Evolutionary conservation across 2,797 vertebrate genomes (phyloP).

Genomic region (Phataginus tricuspis): DNA sequence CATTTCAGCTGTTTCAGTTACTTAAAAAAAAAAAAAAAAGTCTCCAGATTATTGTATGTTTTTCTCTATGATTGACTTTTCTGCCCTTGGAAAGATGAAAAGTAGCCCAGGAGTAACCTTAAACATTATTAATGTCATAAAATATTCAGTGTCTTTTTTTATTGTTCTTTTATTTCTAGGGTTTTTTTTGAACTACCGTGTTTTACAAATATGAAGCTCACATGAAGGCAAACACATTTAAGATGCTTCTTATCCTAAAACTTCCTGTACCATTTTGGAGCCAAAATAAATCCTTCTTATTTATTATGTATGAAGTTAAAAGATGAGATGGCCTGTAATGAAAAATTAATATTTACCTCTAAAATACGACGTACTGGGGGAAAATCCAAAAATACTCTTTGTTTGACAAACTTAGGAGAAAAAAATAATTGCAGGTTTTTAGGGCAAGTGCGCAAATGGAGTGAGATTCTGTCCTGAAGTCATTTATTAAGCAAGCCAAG

Average conservation of each 20-base stretch:
- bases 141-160: neutral
- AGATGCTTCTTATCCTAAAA: slow-evolving; percentile 46
- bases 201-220: slow-evolving; percentile 23
- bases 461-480: neutral
- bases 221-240: neutral
- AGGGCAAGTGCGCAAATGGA: neutral
- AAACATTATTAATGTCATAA: slow-evolving; percentile 43
- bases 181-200: neutral
- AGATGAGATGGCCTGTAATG: slow-evolving; percentile 5
- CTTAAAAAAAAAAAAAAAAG: neutral
- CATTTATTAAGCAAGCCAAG: neutral
- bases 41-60: neutral
- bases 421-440: neutral
- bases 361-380: neutral
- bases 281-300: slow-evolving; percentile 49
- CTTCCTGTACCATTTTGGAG: neutral
- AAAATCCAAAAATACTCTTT: slow-evolving; percentile 42
- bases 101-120: neutral
- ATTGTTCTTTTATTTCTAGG: slow-evolving; percentile 41
- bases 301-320: slow-evolving; percentile 68
- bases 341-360: slow-evolving; percentile 56
- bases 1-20: neutral
- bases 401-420: neutral
- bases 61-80: neutral
- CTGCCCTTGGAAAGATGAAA: neutral